A percentile compares a stretch with the other conserved stretches of the same genome.
These are phyloP conservation scores for Hesperophylax magnus DNA, from an alignment of 1,140 invertebrate species.

Conservation along the genomic window DNA sequence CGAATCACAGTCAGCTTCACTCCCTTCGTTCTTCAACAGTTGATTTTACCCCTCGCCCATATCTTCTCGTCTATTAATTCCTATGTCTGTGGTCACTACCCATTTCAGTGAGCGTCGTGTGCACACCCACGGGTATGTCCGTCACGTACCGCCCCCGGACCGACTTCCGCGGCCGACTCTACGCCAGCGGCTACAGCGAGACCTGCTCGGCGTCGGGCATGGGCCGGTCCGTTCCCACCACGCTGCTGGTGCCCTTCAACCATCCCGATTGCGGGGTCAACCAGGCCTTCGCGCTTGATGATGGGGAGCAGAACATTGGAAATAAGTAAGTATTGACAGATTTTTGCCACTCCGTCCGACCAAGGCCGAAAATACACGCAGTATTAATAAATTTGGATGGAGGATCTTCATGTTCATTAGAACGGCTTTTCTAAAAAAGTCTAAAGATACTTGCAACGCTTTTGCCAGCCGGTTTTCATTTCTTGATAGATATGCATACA, in stretches of 20 bases:
- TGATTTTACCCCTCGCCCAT: no score
- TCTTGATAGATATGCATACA: no score
- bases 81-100: no score
- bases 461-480: no score
- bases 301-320: slow-evolving; percentile 61
- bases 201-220: slow-evolving; percentile 67
- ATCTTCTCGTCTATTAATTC: no score
- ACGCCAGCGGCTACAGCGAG: slow-evolving; percentile 75
- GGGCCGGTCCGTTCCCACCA: slow-evolving; percentile 57
- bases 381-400: no score
- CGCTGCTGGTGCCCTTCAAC: slow-evolving; percentile 62
- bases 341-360: not conserved
- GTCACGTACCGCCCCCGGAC: slow-evolving; percentile 73
- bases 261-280: slow-evolving; percentile 65
- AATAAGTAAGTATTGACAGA: slow-evolving; percentile 61
- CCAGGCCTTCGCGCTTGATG: slow-evolving; percentile 65
- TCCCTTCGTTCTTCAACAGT: no score
- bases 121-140: slow-evolving; percentile 70
- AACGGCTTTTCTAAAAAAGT: no score
- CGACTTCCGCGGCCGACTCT: slow-evolving; percentile 73
- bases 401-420: no score
- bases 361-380: no score
- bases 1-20: no score
- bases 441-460: no score
- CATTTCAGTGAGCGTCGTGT: slow-evolving; percentile 72